phyloP scores from a whole-genome alignment of 2,113 vertebrate genomes.

The Trematomus loennbergii region DNA sequence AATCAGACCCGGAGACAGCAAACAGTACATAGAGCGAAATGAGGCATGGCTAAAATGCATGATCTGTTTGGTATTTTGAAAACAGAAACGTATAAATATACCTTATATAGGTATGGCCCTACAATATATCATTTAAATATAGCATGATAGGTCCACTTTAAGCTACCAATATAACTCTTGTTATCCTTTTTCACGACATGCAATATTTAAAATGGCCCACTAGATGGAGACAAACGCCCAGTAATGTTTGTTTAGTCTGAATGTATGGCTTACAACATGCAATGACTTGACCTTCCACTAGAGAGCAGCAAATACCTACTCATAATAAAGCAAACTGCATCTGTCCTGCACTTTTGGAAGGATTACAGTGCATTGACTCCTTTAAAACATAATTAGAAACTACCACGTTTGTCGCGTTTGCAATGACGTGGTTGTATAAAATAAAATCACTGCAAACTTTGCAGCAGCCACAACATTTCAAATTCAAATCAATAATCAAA shows the following conservation, averaged over 20 bases:
- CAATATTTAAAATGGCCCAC: background rate
- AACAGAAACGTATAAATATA: no score
- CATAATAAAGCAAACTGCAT: background rate
- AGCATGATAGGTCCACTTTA: no score
- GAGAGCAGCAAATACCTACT: constrained; percentile 51
- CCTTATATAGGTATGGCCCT: no score
- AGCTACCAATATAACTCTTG: no score
- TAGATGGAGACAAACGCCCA: constrained; percentile 63
- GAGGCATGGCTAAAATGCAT: no score
- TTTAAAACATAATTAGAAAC: constrained; percentile 12
- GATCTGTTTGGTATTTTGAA: no score
- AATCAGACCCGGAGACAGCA: no score
- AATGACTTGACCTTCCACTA: constrained; percentile 5
- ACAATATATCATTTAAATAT: no score
- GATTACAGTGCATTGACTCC: background rate
- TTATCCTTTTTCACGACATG: background rate
- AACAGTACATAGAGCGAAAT: no score
- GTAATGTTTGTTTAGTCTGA: background rate
- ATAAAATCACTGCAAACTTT: constrained; percentile 1
- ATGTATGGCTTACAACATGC: background rate
- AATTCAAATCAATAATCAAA: background rate
- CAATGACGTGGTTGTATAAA: background rate
- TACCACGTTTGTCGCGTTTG: background rate
- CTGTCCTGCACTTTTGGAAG: background rate
- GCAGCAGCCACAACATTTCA: background rate